These are phyloP conservation scores for Torymus aiolomorphi DNA, from an alignment of 2,888 invertebrate genomes.

Conservation along the genomic window DNA sequence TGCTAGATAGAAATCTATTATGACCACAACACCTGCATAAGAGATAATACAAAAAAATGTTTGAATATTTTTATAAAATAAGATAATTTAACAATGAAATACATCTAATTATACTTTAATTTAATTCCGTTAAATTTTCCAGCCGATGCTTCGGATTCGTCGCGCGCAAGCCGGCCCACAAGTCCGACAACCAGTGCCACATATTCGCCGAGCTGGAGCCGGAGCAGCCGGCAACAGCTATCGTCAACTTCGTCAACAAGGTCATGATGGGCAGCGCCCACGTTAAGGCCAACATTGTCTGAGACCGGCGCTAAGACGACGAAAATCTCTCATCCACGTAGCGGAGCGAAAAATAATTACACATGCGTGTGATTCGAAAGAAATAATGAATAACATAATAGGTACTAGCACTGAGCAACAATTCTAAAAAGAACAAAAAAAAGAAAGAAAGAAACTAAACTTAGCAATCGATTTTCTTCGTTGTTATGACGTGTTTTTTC, in stretches of 20 bases:
- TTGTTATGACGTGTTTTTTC: constrained; percentile 10
- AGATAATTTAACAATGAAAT: too few species aligned
- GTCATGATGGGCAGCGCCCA: constrained; percentile 81
- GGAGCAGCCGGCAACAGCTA: constrained; percentile 94
- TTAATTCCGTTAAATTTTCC: constrained; percentile 67
- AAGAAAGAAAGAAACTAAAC: constrained; percentile 3
- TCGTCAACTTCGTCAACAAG: constrained; percentile 92
- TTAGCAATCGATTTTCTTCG: constrained; percentile 13
- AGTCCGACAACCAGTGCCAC: constrained; percentile 96
- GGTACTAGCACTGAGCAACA: constrained; percentile 3
- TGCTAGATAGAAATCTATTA: too few species aligned
- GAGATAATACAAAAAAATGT: too few species aligned
- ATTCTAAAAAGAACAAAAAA: background rate
- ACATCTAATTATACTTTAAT: background rate
- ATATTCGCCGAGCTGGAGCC: constrained; percentile 97
- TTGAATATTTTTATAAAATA: too few species aligned
- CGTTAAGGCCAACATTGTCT: constrained; percentile 78
- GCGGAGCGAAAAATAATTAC: constrained; percentile 11
- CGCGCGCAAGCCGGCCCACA: constrained; percentile 89
- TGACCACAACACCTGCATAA: too few species aligned
- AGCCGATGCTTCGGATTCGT: constrained; percentile 97
- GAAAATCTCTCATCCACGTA: constrained; percentile 6
- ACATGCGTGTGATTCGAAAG: constrained; percentile 21
- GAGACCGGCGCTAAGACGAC: constrained; percentile 60
- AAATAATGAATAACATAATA: background rate